Conservation (phyloP, 2,797 vertebrate genomes). For the Cyclura pinguis region DNA sequence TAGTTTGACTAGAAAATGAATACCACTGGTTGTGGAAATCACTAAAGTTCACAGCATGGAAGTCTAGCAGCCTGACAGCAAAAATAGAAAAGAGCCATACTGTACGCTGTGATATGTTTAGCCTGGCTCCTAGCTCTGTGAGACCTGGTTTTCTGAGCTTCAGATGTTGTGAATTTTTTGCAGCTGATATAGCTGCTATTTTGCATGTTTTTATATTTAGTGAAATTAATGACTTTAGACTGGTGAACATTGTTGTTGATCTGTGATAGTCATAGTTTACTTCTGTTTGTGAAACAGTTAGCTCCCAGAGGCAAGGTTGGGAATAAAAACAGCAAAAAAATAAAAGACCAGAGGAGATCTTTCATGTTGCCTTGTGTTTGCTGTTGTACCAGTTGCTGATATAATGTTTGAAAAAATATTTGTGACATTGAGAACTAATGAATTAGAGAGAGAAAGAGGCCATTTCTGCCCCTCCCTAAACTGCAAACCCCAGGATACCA, state of each 20-base stretch:
- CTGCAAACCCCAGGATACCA: too few relatives aligned
- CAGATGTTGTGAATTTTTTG: not conserved
- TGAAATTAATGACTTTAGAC: not conserved
- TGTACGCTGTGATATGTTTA: not conserved
- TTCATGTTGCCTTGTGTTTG: not conserved
- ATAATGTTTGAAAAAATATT: not conserved
- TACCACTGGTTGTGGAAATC: not conserved
- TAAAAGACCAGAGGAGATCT: not conserved
- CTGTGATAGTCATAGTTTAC: not conserved
- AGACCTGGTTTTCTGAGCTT: not conserved
- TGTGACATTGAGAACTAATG: not conserved
- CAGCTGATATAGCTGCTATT: not conserved
- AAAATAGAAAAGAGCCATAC: not conserved
- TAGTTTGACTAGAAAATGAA: conserved; percentile 35
- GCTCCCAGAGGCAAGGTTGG: not conserved
- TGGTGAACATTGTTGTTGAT: not conserved
- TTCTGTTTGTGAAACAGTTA: not conserved
- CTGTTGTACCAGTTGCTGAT: not conserved
- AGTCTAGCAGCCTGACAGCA: not conserved
- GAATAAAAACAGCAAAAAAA: not conserved
- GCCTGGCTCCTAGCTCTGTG: not conserved
- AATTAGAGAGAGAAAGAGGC: not conserved
- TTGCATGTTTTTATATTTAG: not conserved
- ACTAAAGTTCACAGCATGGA: not conserved
- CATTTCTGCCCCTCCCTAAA: too few relatives aligned